phyloP scores from a whole-genome alignment of 2,113 vertebrate species.

The Pseudois nayaur region DNA sequence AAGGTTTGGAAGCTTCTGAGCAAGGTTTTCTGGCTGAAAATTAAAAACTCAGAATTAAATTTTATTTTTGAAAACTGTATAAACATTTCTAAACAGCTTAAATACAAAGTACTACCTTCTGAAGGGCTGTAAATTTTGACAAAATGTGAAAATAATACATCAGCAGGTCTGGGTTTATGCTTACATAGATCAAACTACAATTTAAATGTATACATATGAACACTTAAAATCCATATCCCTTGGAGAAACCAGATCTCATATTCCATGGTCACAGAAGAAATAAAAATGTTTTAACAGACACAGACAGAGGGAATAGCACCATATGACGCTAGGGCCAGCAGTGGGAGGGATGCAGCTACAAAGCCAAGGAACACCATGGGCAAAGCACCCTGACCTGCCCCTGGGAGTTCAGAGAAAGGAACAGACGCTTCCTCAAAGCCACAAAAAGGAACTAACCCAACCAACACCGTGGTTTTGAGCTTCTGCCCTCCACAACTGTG shows the following conservation, averaged over 20 bases:
- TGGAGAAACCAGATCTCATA: background rate
- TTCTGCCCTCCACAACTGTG: background rate
- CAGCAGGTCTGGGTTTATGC: background rate
- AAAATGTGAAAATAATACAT: slow-evolving; percentile 6
- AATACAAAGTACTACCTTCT: background rate
- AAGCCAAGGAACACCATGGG: too few species aligned
- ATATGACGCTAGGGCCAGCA: accelerated
- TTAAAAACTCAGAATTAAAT: slow-evolving; percentile 77
- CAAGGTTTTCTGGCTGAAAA: slow-evolving; percentile 96
- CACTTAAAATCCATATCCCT: background rate
- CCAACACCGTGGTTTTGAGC: background rate
- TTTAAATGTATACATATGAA: background rate
- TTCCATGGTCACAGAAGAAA: background rate
- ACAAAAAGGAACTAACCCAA: background rate
- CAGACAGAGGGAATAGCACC: background rate
- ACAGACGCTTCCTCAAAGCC: background rate
- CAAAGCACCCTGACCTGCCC: background rate
- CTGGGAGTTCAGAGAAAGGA: background rate
- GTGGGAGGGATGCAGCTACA: background rate
- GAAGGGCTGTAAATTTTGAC: background rate
- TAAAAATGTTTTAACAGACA: background rate
- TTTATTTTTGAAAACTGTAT: slow-evolving; percentile 60
- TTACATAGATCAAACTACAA: background rate
- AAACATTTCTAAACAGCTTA: slow-evolving; percentile 46
- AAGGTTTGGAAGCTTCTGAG: slow-evolving; percentile 97